Evolutionary conservation across 2,113 vertebrate genomes (phyloP).

Genomic region (Orycteropus afer): DNA sequence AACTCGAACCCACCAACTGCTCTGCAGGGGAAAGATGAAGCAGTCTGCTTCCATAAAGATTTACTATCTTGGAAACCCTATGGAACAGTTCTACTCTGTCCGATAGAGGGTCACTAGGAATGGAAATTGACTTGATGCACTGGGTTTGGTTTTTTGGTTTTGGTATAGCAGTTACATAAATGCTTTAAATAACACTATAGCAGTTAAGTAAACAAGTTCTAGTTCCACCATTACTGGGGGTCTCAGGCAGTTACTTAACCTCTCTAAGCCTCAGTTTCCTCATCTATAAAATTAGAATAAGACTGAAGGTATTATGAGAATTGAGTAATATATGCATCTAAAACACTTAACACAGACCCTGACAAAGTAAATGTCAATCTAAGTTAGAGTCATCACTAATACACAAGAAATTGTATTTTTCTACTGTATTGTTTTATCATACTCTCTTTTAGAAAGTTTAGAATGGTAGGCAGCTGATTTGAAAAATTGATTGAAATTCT

Average conservation of each 20-base stretch:
- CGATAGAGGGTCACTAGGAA: too few species aligned
- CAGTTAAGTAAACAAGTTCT: not conserved
- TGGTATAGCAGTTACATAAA: too few species aligned
- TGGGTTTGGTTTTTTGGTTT: too few species aligned
- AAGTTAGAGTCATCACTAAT: not conserved
- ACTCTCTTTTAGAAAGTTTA: not conserved
- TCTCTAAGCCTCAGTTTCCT: not conserved
- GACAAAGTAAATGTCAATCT: not conserved
- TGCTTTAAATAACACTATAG: too few species aligned
- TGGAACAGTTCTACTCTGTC: not conserved
- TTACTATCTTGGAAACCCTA: too few species aligned
- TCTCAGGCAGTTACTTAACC: not conserved
- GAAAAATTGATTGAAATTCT: not conserved
- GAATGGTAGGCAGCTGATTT: not conserved
- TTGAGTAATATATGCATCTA: conserved; percentile 29
- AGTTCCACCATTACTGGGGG: not conserved
- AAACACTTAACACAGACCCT: not conserved
- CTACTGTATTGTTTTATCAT: not conserved
- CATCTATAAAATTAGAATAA: not conserved
- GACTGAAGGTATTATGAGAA: not conserved
- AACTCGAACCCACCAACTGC: too few species aligned
- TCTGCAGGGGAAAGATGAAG: too few species aligned
- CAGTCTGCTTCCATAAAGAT: too few species aligned
- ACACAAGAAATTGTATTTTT: not conserved
- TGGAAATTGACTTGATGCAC: too few species aligned